Conservation (phyloP, 2,797 vertebrate species). For the Mionectes olivaceus region DNA sequence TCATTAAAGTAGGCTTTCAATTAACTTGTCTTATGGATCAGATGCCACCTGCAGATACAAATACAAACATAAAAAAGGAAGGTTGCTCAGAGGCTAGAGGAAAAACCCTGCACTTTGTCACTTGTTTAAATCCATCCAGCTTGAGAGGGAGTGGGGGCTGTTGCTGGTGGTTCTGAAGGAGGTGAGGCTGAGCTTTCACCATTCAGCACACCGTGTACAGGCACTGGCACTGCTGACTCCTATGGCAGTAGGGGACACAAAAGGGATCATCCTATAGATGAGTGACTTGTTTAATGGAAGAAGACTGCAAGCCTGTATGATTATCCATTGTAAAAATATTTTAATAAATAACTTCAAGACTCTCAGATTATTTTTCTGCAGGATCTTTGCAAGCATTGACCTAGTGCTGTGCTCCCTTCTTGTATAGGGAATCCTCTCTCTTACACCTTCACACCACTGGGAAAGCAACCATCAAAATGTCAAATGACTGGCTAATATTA, state of each 20-base stretch:
- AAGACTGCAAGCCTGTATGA: neutral
- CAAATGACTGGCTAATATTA: neutral
- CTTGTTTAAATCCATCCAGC: neutral
- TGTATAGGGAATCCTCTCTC: neutral
- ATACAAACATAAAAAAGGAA: neutral
- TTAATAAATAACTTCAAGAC: neutral
- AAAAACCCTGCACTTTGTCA: neutral
- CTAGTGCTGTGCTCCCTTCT: neutral
- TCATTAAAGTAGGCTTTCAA: conserved; percentile 44
- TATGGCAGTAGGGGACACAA: neutral
- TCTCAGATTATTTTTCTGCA: neutral
- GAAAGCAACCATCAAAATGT: neutral
- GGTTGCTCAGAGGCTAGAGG: neutral
- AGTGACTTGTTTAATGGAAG: neutral
- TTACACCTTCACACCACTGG: neutral
- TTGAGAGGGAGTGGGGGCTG: neutral
- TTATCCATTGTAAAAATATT: neutral
- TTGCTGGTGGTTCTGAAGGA: neutral
- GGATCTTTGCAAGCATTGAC: neutral
- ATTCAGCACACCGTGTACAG: neutral
- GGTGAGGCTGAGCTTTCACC: neutral
- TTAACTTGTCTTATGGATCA: conserved; percentile 20
- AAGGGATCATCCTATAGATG: neutral
- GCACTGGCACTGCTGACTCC: neutral
- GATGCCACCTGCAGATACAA: conserved; percentile 34